phyloP scores from a whole-genome alignment of 2,797 vertebrate genomes.

The Enteromius trimaculatus region DNA sequence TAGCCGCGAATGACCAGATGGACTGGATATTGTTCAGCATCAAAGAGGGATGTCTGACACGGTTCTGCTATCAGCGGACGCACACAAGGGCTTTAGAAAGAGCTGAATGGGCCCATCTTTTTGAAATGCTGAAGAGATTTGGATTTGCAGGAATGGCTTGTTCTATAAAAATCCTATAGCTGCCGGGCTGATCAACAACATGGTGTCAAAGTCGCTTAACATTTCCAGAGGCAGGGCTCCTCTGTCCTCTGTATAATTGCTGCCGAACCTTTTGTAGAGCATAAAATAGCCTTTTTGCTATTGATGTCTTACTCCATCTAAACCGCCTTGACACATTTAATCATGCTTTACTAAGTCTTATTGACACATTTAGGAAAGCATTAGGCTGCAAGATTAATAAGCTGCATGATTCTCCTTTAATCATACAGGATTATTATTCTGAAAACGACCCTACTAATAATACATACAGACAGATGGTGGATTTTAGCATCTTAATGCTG shows the following conservation, averaged over 20 bases:
- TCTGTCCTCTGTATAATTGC: constrained; percentile 12
- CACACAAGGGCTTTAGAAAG: constrained; percentile 5
- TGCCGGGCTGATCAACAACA: constrained; percentile 24
- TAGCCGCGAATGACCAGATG: not conserved
- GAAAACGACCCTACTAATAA: not conserved
- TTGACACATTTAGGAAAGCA: constrained; percentile 9
- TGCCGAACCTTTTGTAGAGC: not conserved
- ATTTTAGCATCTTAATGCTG: not conserved
- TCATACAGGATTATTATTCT: not conserved
- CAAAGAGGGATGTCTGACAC: constrained; percentile 2
- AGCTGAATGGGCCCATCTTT: not conserved
- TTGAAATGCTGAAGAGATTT: constrained; percentile 32
- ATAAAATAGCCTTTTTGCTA: constrained; percentile 17
- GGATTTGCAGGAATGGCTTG: constrained; percentile 10
- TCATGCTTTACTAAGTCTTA: constrained; percentile 6
- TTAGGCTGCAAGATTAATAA: not conserved
- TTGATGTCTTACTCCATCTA: constrained; percentile 32
- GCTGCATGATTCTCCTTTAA: not conserved
- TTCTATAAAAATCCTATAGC: constrained; percentile 33
- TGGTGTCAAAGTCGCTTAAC: constrained; percentile 36
- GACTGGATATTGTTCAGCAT: constrained; percentile 22
- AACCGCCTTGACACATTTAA: constrained; percentile 21
- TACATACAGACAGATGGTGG: not conserved
- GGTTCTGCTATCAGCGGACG: not conserved
- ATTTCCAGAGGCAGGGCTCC: constrained; percentile 14